A percentile compares a stretch with the other conserved stretches of the same genome.
These are phyloP conservation scores for Helarctos malayanus DNA, from an alignment of 2,797 vertebrate genomes.

Conservation along the genomic window DNA sequence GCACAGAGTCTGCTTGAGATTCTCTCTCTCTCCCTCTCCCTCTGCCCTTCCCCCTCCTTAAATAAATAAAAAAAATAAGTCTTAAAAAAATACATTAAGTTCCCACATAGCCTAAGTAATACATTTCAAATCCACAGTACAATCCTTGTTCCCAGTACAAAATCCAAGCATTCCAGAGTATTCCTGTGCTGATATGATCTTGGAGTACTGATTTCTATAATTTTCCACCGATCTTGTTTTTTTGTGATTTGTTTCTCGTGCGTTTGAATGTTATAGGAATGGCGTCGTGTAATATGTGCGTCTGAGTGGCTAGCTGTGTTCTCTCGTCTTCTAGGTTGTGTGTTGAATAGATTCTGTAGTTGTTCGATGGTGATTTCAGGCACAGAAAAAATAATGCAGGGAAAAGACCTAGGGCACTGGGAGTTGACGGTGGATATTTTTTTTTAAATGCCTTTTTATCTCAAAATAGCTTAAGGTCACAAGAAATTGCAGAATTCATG, in stretches of 20 bases:
- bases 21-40: not conserved
- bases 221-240: not conserved
- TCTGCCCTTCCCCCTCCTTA: not conserved
- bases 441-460: not conserved
- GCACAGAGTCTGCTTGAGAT: not conserved
- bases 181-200: not conserved
- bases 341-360: not conserved
- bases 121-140: not conserved
- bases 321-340: not conserved
- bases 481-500: not conserved
- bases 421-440: too few species aligned
- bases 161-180: not conserved
- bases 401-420: accelerated
- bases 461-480: not conserved
- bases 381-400: not conserved
- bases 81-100: not conserved
- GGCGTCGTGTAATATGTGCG: accelerated
- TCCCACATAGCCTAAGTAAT: not conserved
- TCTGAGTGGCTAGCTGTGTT: not conserved
- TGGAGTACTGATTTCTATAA: not conserved
- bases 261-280: not conserved
- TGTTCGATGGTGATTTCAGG: not conserved
- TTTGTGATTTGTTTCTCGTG: not conserved
- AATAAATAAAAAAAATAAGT: too few species aligned
- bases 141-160: not conserved